Base-by-base conservation (phyloP, 2,888 invertebrate species). In the Phyllotreta cruciferae region DNA sequence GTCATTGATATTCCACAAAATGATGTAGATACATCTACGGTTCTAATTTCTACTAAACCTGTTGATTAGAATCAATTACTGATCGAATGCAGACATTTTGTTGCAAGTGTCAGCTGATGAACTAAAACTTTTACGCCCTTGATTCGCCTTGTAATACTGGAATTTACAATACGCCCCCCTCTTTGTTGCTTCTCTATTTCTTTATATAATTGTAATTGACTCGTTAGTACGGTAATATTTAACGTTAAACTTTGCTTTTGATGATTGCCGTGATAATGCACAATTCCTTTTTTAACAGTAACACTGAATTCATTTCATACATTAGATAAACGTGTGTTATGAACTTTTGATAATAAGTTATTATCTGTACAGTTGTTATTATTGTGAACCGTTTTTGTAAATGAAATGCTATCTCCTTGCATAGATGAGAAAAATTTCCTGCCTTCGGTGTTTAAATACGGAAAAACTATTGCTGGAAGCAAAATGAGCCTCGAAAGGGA, bases 1-100 rank as follows among this genome's bases (percentile, higher is more conserved):
- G 79, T 80, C 80, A 80, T 75, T 70, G 68, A 63, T 71, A 71
- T 69, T 70, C 54, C 71, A 70, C 63, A 71, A 67, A 66, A 62
- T 66, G 60, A 60, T 63, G 61, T 60, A 66, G 68, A 69, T 70
- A 65, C 14, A 54, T 69, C 44, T 34, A 56, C 39, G 52, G 10
- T 24, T 53, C 47, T 38, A 60, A 70, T 68, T 73, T 58, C 54
- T 64, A 39, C 41, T 50, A 57, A 50, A 74, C 71, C 70, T 72
- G 72, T 72, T 72, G 72, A 70, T 67, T 49, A 67, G 60, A 70
- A 64, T 66, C 52, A 58, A 66, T 66, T 62, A 47, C 45, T 41
- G 56, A 62, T 38, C 49, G 60, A 63, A 58, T 60, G 47, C 35
- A 62, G 66, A 56, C 56, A 63, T 62, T 62, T 65, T 53, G 42